These are phyloP conservation scores for Hemicentrotus pulcherrimus DNA, from an alignment of 35 echinoderm and acorn worm species.

Conservation along the genomic window DNA sequence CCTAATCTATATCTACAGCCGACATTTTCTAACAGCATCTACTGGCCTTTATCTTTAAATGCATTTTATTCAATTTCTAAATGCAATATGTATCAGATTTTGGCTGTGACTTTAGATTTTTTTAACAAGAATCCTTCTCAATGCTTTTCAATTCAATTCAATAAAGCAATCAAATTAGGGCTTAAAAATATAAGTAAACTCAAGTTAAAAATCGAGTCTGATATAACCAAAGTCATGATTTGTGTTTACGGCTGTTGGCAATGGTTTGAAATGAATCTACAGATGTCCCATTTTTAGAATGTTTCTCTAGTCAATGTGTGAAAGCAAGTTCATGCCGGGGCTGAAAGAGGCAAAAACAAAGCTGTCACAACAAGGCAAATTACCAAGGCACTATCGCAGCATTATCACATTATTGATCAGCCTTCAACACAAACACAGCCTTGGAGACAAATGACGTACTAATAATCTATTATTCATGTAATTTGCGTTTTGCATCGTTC, in stretches of 20 bases:
- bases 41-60: too few relatives aligned
- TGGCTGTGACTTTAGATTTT: too few relatives aligned
- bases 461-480: constrained; percentile 6
- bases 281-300: not conserved
- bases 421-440: not conserved
- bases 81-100: too few relatives aligned
- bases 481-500: not conserved
- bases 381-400: not conserved
- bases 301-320: not conserved
- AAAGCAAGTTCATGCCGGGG: not conserved
- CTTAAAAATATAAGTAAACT: too few relatives aligned
- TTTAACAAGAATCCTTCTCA: too few relatives aligned
- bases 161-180: too few relatives aligned
- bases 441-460: not conserved
- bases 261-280: not conserved
- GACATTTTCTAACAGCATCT: too few relatives aligned
- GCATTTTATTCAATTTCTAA: too few relatives aligned
- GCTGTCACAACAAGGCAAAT: not conserved
- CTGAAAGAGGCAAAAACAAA: not conserved
- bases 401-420: not conserved
- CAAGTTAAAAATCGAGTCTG: too few relatives aligned
- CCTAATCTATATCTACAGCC: too few relatives aligned
- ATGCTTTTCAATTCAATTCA: too few relatives aligned
- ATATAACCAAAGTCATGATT: not conserved
- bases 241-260: not conserved